Base-by-base conservation (phyloP, 2,797 vertebrate genomes). In the Channa striata region DNA sequence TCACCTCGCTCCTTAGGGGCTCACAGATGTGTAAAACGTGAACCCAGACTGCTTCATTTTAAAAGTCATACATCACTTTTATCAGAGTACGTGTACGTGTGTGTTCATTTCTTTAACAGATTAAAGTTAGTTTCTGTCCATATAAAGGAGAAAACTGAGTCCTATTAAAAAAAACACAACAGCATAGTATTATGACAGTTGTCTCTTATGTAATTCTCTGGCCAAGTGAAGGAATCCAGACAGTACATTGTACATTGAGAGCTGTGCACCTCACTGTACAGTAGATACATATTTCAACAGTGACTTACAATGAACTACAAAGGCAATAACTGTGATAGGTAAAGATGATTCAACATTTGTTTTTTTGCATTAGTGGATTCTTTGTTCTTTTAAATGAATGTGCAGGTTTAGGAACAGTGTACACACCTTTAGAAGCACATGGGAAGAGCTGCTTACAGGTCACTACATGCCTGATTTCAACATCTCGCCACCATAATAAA, bases 21-120 rank as follows among this genome's bases (percentile, higher is more conserved):
- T 60, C 83, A 17, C 87, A 86, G 61, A 77, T 77, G 74, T 68
- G 80, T 72, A 59, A 80, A 74, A 85, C 56, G 14, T 23, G 61
- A 81, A 62, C 68, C 79, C 64, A 33, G 66, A 70, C 49, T 57
- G 63, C 66, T 19, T 51, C 2, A 16, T 12, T 37, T 11, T 37
- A n/a, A n/a, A n/a, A n/a, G n/a, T n/a, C n/a, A n/a, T n/a, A 37
- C 11, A 37, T 37, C 11, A 4, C 36, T 37, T 11, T 30, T 30
- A 30, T 30, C 25, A 4, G 4, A 30, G 6, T 37, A 37, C 11
- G 10, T 37, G 2, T 5, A 9, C 5, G 8, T 23, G 42, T 16
- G 23, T 42, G 16, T 58, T 43, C 16, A 19, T 50, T 19, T 17
- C 11, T 20, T 54, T 47, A 17, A 9, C 21, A 12, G 36, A 49